These are phyloP conservation scores for Leucophenga varia DNA, from an alignment of 1,140 invertebrate genomes.

Conservation along the genomic window DNA sequence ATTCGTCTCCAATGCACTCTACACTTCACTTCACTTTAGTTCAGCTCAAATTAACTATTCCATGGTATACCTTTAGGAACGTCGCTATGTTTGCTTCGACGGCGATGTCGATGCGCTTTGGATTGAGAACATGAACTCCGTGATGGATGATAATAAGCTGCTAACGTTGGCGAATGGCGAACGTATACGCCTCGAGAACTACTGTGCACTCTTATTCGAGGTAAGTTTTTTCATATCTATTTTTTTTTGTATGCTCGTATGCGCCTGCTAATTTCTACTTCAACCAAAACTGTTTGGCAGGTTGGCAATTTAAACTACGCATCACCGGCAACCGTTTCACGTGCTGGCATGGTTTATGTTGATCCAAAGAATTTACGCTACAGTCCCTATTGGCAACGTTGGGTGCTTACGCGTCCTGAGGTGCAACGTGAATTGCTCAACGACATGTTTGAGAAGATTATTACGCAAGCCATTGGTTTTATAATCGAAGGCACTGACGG, in stretches of 20 bases:
- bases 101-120: conserved; percentile 91
- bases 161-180: conserved; percentile 89
- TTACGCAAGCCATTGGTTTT: conserved; percentile 68
- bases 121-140: conserved; percentile 96
- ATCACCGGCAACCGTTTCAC: conserved; percentile 86
- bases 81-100: conserved; percentile 85
- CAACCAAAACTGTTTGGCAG: conserved; percentile 39
- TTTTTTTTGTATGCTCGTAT: background rate
- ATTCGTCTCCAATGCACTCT: no score
- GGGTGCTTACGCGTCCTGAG: conserved; percentile 59
- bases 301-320: conserved; percentile 86
- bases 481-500: conserved; percentile 77
- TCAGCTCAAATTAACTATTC: no score
- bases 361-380: conserved; percentile 88
- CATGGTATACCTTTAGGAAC: conserved; percentile 59
- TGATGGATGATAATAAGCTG: conserved; percentile 92
- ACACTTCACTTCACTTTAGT: background rate
- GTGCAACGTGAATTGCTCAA: conserved; percentile 36
- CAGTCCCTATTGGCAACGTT: conserved; percentile 81
- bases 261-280: no score
- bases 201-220: conserved; percentile 86
- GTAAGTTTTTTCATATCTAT: conserved; percentile 57
- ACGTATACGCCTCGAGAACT: conserved; percentile 77
- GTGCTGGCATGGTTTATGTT: conserved; percentile 91
- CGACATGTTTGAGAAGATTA: conserved; percentile 60